Evolutionary conservation across 2,113 vertebrate species (phyloP), one percentile per base, ranked within the genome.

Genomic region (Xiphophorus hellerii): DNA sequence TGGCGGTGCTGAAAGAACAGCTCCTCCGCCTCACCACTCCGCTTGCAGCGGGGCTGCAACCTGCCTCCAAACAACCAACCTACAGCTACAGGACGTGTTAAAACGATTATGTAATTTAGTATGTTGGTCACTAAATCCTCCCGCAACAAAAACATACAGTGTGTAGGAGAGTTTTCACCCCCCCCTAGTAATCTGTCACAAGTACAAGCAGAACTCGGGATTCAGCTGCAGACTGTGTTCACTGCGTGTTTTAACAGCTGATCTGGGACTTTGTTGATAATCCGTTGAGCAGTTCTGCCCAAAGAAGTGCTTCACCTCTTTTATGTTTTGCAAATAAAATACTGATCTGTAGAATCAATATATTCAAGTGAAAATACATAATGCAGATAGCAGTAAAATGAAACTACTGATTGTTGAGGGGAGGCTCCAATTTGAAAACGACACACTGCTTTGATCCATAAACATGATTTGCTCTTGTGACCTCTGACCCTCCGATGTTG

Each of bases 1-100:
- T 74, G 51, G 51, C 60, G 85, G 88, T 86, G 88, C 90, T 90
- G 90, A 88, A 88, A 54, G 84, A 68, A 87, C 83, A 91, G 88
- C 87, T 87, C 87, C 86, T 77, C 71, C 76, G 70, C 71, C 80
- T 48, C 17, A 48, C 17, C 20, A 5, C 44, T 48, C 44, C 15
- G 44, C 42, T 5, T 4, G 42, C 42, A 17, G 42, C 44, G 44
- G 15, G 13, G 44, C 44, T 74, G 51, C 63, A 73, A 72, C 12
- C 67, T 48, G 77, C 29, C 51, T 61, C 71, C 4, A 35, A 71
- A 74, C 44, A 27, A 39, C 39, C 73, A 54, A 31, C 74, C 76
- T 11, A 22, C 71, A 39, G 14, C 76, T 11, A 22, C 71, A 39
- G 14, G 1, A 30, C 25, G 62, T 33, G 69, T 17, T 61, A 28